These are phyloP conservation scores for Odontamblyopus rebecca DNA, from an alignment of 2,797 vertebrate species.

Conservation along the genomic window DNA sequence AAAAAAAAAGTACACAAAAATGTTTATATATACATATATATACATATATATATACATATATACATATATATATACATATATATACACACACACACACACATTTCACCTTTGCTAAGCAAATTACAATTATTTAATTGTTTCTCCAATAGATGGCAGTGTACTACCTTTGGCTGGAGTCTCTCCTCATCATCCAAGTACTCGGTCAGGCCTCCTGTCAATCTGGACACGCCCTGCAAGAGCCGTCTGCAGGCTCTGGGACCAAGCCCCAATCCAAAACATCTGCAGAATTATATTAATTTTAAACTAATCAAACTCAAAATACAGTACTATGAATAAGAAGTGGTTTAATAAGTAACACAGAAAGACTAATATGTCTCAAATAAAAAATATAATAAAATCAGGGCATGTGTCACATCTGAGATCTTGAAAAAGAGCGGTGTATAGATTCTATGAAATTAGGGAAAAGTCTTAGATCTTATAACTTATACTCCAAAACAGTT, in stretches of 20 bases:
- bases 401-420: conserved; percentile 10
- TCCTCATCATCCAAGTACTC: conserved; percentile 85
- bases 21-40: no score
- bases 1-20: background rate
- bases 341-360: background rate
- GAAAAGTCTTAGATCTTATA: background rate
- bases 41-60: no score
- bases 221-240: conserved; percentile 86
- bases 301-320: background rate
- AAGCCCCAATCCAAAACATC: conserved; percentile 90
- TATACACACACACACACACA: background rate
- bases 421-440: conserved; percentile 31
- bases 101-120: conserved; percentile 11
- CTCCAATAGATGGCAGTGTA: conserved; percentile 55
- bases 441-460: conserved; percentile 28
- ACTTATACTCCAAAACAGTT: conserved; percentile 16
- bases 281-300: conserved; percentile 48
- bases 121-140: conserved; percentile 3
- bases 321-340: background rate
- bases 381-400: background rate
- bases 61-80: no score
- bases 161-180: conserved; percentile 92
- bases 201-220: conserved; percentile 84
- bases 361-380: background rate
- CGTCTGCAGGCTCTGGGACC: conserved; percentile 77